These are phyloP conservation scores for Catharus bicknelli DNA, from an alignment of 2,113 vertebrate species.

Conservation along the genomic window DNA sequence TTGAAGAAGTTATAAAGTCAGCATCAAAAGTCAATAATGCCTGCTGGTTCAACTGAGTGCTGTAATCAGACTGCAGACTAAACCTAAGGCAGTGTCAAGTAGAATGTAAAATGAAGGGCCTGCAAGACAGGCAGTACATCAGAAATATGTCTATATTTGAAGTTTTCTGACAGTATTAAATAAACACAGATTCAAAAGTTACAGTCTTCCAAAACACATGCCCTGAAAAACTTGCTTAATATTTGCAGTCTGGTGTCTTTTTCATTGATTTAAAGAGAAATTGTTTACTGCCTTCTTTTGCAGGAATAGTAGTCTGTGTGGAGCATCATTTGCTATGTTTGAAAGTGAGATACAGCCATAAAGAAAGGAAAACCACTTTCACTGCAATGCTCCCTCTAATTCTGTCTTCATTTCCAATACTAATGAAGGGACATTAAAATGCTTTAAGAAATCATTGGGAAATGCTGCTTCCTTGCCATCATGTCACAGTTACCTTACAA, in stretches of 20 bases:
- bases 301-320: not conserved
- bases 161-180: not conserved
- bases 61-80: not conserved
- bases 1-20: not conserved
- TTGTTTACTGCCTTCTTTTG: not conserved
- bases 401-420: not conserved
- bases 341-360: not conserved
- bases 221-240: not conserved
- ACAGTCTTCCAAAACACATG: not conserved
- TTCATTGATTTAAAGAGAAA: not conserved
- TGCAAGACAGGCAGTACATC: not conserved
- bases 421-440: not conserved
- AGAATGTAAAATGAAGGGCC: not conserved
- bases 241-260: not conserved
- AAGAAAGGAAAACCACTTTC: not conserved
- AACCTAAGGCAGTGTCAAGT: not conserved
- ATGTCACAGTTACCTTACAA: not conserved
- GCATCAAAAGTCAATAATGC: conserved; percentile 6
- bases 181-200: not conserved
- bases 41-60: not conserved
- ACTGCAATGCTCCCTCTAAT: not conserved
- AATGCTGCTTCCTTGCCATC: not conserved
- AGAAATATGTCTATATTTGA: not conserved
- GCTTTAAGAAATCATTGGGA: not conserved
- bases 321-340: not conserved